phyloP scores from a whole-genome alignment of 2,888 invertebrate genomes.

The Villa cingulata region DNA sequence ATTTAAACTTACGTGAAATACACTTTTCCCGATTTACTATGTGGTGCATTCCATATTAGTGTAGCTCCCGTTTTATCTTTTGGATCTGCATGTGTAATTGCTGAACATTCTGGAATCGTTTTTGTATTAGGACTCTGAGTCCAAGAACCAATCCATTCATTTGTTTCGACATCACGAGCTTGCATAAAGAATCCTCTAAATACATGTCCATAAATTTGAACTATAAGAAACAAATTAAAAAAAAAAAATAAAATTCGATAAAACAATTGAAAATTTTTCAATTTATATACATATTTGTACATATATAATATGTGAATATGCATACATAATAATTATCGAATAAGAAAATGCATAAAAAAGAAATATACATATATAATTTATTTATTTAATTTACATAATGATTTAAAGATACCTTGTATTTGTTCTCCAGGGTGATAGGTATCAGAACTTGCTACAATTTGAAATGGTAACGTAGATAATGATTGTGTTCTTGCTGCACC shows the following conservation, averaged over 20 bases:
- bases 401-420: conserved; percentile 44
- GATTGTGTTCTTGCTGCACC: conserved; percentile 57
- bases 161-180: conserved; percentile 55
- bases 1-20: conserved; percentile 66
- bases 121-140: conserved; percentile 60
- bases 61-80: conserved; percentile 58
- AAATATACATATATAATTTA: not conserved
- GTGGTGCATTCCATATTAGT: conserved; percentile 61
- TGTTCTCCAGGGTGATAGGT: conserved; percentile 53
- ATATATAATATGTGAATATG: too few relatives aligned
- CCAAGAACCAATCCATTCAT: conserved; percentile 66
- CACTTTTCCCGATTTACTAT: conserved; percentile 50
- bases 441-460: conserved; percentile 49
- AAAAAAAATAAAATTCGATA: too few relatives aligned
- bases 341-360: too few relatives aligned
- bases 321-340: too few relatives aligned
- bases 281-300: not conserved
- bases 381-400: too few relatives aligned
- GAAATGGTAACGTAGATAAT: conserved; percentile 49
- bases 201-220: conserved; percentile 33
- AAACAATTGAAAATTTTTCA: not conserved
- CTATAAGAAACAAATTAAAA: conserved; percentile 6
- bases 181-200: conserved; percentile 79
- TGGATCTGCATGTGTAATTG: conserved; percentile 66
- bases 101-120: conserved; percentile 62